A percentile compares a stretch with the other conserved stretches of the same genome.
phyloP scores from a whole-genome alignment of 2,113 vertebrate species.

The Artemisiospiza belli region DNA sequence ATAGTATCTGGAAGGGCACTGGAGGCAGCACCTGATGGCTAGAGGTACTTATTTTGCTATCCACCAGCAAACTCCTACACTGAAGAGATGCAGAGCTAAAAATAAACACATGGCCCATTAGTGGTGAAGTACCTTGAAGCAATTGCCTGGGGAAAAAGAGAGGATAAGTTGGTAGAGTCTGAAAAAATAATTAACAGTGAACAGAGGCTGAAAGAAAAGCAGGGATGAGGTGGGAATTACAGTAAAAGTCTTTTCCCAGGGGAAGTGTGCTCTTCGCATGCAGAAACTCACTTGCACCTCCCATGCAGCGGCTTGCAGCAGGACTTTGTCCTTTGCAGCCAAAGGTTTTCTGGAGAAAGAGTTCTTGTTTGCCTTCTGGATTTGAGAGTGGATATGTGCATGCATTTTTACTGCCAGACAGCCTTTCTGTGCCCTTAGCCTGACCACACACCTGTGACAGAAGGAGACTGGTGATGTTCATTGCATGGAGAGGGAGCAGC shows the following conservation, averaged over 20 bases:
- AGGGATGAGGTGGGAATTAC: not conserved
- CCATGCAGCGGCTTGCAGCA: not conserved
- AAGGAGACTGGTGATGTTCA: not conserved
- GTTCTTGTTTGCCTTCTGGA: not conserved
- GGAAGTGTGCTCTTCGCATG: not conserved
- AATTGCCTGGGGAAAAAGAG: conserved; percentile 12
- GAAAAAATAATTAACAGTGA: conserved; percentile 51
- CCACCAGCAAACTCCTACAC: not conserved
- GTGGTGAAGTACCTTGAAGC: not conserved
- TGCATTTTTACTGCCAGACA: not conserved
- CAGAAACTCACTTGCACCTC: not conserved
- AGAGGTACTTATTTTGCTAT: not conserved
- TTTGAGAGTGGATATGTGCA: not conserved
- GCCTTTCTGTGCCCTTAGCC: not conserved
- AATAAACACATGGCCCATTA: conserved; percentile 37
- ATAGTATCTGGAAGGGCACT: not conserved
- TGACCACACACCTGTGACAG: not conserved
- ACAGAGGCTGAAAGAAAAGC: not conserved
- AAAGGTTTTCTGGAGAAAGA: not conserved
- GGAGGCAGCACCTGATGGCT: not conserved
- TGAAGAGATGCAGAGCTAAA: conserved; percentile 18
- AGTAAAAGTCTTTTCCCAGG: not conserved
- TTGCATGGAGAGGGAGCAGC: not conserved
- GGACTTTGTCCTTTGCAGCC: not conserved
- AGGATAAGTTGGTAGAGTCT: conserved; percentile 2